Evolutionary conservation across 2,113 vertebrate species (phyloP), one percentile per base, ranked within the genome.

Genomic region (Columbina picui): DNA sequence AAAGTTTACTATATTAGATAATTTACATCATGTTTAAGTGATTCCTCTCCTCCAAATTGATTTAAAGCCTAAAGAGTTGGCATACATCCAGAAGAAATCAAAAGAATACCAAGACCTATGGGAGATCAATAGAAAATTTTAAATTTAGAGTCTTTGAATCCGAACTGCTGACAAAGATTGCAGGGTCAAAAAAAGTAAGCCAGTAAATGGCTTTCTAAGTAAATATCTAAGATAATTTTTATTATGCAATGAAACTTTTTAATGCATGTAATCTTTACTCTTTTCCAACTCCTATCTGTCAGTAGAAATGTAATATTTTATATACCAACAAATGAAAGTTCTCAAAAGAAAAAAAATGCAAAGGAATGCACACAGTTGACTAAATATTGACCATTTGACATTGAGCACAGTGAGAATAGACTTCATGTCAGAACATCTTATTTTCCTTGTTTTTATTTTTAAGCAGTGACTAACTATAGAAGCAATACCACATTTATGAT

Each of bases 161-260:
- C 43, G 94, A 96, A 94, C 25, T 89, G 94, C 87, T 95, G 95
- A 97, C 84, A 96, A 85, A 94, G 78, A 26, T 23, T 50, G 25
- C 29, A 68, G 21, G 8, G 50, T 36, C 36, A 49, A 38, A 36
- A 32, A 39, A 64, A 29, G 12, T 22, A 67, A 82, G 38, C 14
- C 20, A 61, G 74, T 64, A 95, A 90, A 93, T 78, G 34, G 29
- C 3, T 92, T 96, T 81, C 67, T 87, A 76, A 91, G 45, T 61
- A 96, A 96, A 87, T 26, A 89, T 45, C 49, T 29, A 65, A 71
- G 36, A 49, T 68, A 36, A 38, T 57, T 88, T 91, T 94, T 88
- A 80, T 89, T 32, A 61, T 23, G 30, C 16, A 85, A 38, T 41
- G 13, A 87, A 77, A 17, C 16, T 68, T 87, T 89, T 84, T 69